Evolutionary conservation across 2,113 vertebrate genomes (phyloP).

Genomic region (Ictalurus punctatus): DNA sequence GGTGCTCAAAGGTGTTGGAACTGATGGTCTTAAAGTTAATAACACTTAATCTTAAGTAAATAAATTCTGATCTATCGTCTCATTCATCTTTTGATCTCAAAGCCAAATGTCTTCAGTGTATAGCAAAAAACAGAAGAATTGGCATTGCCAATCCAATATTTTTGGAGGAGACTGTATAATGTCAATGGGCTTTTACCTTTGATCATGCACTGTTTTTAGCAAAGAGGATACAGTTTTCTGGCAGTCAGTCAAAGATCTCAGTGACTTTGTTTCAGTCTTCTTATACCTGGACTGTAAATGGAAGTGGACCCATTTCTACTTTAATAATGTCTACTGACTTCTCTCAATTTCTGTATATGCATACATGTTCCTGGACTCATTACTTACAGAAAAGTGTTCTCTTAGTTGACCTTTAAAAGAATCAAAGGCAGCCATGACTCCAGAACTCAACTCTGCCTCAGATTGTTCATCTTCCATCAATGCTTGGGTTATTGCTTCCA

Average conservation of each 20-base stretch:
- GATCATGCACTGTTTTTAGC: conserved; percentile 75
- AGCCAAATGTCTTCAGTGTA: neutral
- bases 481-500: conserved; percentile 32
- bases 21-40: neutral
- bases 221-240: conserved; percentile 72
- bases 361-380: neutral
- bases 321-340: too few relatives aligned
- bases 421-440: conserved; percentile 74
- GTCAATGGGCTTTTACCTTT: conserved; percentile 67
- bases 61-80: neutral
- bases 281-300: conserved; percentile 67
- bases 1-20: neutral
- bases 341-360: neutral
- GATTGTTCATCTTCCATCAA: conserved; percentile 38
- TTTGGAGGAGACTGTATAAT: neutral
- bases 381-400: conserved; percentile 74
- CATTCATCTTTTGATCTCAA: neutral
- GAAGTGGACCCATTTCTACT: neutral
- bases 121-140: neutral
- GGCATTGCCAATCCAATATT: neutral
- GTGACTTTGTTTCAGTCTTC: conserved; percentile 65
- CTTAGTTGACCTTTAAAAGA: conserved; percentile 72
- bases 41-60: neutral
- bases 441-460: conserved; percentile 55
- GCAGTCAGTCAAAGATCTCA: conserved; percentile 65